These are phyloP conservation scores for Tenthredo notha DNA, from an alignment of 2,888 invertebrate species.

Conservation along the genomic window DNA sequence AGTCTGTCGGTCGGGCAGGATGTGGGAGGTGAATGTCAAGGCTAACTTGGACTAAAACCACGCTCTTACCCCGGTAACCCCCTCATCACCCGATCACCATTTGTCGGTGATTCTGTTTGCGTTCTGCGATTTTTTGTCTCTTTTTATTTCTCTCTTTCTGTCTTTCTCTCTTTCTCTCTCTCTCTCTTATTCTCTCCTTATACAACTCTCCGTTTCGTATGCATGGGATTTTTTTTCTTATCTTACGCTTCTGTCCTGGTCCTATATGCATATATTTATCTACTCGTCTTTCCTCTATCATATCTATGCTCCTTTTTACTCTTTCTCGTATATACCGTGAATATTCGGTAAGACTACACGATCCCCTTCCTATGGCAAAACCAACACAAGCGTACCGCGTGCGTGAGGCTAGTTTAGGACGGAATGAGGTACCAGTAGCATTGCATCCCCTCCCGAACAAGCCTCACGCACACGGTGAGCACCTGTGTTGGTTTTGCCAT, in stretches of 20 bases:
- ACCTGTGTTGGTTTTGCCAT: no score
- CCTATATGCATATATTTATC: neutral
- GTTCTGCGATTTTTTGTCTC: conserved; percentile 56
- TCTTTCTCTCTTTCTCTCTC: neutral
- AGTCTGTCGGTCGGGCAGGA: conserved; percentile 63
- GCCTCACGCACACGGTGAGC: no score
- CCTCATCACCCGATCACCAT: conserved; percentile 49
- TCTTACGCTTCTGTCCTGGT: neutral
- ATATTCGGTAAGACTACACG: no score
- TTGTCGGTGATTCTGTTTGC: conserved; percentile 63
- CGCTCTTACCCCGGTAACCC: conserved; percentile 3
- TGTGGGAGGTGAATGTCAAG: conserved; percentile 72
- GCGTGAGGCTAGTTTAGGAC: no score
- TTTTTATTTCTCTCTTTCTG: neutral
- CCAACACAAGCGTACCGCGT: no score
- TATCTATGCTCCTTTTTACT: neutral
- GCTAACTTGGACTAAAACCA: conserved; percentile 62
- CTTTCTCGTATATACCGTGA: neutral
- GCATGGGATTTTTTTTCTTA: neutral
- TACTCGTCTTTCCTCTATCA: neutral
- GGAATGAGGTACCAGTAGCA: no score
- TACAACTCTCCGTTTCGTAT: neutral
- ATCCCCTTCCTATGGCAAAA: no score
- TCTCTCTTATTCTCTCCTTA: neutral
- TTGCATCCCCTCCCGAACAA: no score